Conservation (phyloP, 2,113 vertebrate genomes). For the Meleagris gallopavo region DNA sequence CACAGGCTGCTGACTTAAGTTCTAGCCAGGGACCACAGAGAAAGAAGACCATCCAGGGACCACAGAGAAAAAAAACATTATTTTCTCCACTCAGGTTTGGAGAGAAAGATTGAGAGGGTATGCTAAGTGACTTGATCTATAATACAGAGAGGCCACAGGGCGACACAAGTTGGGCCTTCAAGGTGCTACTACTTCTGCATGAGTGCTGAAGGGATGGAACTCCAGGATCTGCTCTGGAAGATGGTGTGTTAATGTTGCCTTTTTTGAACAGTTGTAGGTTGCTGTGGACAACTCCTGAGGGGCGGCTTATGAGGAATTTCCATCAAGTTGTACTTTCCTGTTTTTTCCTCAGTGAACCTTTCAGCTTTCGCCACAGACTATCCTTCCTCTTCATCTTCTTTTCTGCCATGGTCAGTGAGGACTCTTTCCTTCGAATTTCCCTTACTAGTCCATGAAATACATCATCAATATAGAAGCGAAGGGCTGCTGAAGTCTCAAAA, state of each 20-base stretch:
- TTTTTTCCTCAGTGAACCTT: slow-evolving; percentile 82
- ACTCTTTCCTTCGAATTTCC: slow-evolving; percentile 84
- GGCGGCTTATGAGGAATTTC: neutral
- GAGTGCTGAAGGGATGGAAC: neutral
- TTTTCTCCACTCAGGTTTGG: neutral
- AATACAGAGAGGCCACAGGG: slow-evolving; percentile 3
- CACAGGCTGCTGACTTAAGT: neutral
- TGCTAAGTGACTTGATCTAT: neutral
- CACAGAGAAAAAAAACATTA: neutral
- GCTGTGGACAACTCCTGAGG: slow-evolving; percentile 10
- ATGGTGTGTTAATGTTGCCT: slow-evolving; percentile 38
- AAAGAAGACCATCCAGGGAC: neutral
- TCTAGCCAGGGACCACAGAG: neutral
- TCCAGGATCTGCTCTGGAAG: slow-evolving; percentile 12
- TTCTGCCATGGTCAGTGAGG: slow-evolving; percentile 68
- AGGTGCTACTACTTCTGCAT: slow-evolving; percentile 30
- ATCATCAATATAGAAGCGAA: slow-evolving; percentile 85
- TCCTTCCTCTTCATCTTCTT: slow-evolving; percentile 79
- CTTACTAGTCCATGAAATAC: slow-evolving; percentile 84
- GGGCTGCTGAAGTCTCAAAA: slow-evolving; percentile 85
- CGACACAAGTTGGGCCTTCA: neutral
- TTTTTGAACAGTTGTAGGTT: slow-evolving; percentile 9
- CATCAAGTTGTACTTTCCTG: slow-evolving; percentile 76
- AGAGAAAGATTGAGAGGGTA: neutral
- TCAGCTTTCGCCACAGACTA: slow-evolving; percentile 83